A percentile compares a stretch with the other conserved stretches of the same genome.
Evolutionary conservation across 2,113 vertebrate genomes (phyloP).

Genomic region (Oostethus manadensis): DNA sequence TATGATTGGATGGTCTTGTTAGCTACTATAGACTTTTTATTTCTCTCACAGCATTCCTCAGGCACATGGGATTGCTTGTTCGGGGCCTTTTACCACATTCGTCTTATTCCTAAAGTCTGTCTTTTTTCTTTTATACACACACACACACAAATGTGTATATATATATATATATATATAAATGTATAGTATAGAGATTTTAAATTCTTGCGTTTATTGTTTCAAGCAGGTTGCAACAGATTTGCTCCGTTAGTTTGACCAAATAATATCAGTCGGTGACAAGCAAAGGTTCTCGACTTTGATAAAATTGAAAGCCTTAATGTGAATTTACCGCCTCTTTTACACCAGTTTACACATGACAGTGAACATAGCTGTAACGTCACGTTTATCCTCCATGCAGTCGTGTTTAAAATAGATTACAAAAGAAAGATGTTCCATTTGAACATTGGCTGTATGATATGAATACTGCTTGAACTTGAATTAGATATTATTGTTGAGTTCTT

Average conservation of each 20-base stretch:
- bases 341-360: constrained; percentile 40
- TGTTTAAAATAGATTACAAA: constrained; percentile 32
- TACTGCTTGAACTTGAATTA: constrained; percentile 53
- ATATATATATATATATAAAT: not conserved
- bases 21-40: constrained; percentile 2
- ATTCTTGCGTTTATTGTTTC: constrained; percentile 16
- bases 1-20: not conserved
- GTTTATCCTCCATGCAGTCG: constrained; percentile 33
- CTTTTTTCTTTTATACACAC: constrained; percentile 1
- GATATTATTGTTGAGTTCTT: constrained; percentile 23
- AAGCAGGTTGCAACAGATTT: not conserved
- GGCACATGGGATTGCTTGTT: constrained; percentile 57
- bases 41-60: constrained; percentile 52
- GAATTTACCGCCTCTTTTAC: constrained; percentile 43
- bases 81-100: constrained; percentile 49
- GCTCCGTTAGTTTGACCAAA: constrained; percentile 37
- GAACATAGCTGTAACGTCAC: constrained; percentile 26
- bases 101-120: constrained; percentile 42
- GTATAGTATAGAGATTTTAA: constrained; percentile 3
- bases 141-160: too few species aligned
- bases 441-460: constrained; percentile 45
- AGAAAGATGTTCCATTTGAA: constrained; percentile 26
- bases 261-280: constrained; percentile 25
- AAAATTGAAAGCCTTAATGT: constrained; percentile 44
- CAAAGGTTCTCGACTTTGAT: constrained; percentile 22